phyloP scores from a whole-genome alignment of 2,113 vertebrate species.

The Rhodinocichla rosea region DNA sequence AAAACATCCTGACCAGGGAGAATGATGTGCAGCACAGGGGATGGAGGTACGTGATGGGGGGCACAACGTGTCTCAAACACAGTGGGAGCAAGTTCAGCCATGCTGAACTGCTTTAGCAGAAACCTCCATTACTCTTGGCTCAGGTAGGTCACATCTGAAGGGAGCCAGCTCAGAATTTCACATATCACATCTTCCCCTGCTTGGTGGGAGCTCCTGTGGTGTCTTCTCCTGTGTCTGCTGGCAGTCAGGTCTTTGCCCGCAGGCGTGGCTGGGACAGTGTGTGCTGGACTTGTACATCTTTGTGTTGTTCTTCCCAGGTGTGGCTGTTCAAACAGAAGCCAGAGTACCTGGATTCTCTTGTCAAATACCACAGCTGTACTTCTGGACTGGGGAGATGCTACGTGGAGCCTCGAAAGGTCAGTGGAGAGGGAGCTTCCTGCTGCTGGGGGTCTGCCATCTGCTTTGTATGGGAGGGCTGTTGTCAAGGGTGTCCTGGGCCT shows the following conservation, averaged over 20 bases:
- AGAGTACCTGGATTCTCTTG: constrained; percentile 72
- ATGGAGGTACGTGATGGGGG: background rate
- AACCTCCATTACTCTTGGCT: background rate
- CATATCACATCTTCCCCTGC: background rate
- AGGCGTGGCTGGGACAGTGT: background rate
- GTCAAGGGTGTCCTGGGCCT: background rate
- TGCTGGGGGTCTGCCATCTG: background rate
- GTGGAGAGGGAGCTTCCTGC: background rate
- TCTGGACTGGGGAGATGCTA: constrained; percentile 74
- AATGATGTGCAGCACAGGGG: background rate
- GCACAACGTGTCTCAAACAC: rapidly evolving
- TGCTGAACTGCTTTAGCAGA: background rate
- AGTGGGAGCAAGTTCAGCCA: background rate
- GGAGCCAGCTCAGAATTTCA: background rate
- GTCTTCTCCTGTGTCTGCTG: background rate
- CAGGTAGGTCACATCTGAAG: background rate
- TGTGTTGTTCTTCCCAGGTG: constrained; percentile 53
- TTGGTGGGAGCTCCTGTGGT: background rate
- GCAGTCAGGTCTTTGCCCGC: background rate
- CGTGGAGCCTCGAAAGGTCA: constrained; percentile 72
- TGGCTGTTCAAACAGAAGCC: constrained; percentile 82
- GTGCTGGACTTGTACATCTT: rapidly evolving
- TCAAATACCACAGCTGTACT: constrained; percentile 83
- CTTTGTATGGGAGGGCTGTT: background rate
- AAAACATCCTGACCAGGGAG: background rate